Percentiles rank a stretch among this genome's conserved stretches.
Conservation (phyloP, 2,797 vertebrate genomes). For the Rhadinocentrus ornatus region DNA sequence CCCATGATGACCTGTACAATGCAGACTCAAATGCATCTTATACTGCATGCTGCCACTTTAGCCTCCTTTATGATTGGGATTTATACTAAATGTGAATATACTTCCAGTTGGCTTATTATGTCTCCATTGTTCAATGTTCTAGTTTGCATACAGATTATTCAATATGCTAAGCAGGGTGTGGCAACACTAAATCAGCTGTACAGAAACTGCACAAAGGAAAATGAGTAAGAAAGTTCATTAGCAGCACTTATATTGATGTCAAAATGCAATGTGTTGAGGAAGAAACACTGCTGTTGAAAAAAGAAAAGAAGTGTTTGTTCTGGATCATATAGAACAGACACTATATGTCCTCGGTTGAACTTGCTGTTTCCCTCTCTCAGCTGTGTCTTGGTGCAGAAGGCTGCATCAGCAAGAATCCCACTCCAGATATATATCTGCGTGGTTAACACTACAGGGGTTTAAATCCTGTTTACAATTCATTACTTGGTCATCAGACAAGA, state of each 20-base stretch:
- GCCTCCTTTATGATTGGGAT: conserved; percentile 10
- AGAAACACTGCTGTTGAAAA: conserved; percentile 1
- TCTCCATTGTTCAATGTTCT: not conserved
- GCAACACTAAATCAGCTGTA: conserved; percentile 23
- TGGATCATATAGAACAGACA: conserved; percentile 27
- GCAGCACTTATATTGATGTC: not conserved
- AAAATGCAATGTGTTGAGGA: conserved; percentile 14
- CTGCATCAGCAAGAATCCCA: conserved; percentile 75
- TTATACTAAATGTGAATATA: conserved; percentile 1
- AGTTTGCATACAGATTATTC: conserved; percentile 5
- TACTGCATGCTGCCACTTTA: conserved; percentile 30
- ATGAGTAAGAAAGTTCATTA: not conserved
- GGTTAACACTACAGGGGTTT: conserved; percentile 38
- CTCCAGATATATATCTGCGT: conserved; percentile 56
- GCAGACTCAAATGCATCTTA: conserved; percentile 34
- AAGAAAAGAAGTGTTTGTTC: conserved; percentile 20
- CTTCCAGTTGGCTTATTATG: not conserved
- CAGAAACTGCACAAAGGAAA: not conserved
- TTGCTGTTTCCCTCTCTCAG: conserved; percentile 36
- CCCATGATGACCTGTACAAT: conserved; percentile 37
- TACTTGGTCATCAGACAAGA: conserved; percentile 44
- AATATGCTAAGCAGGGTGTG: conserved; percentile 53
- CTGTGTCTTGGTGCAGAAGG: conserved; percentile 64
- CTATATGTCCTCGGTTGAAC: conserved; percentile 60
- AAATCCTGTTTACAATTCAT: conserved; percentile 50